These are phyloP conservation scores for Pterostichus madidus DNA, from an alignment of 2,888 invertebrate species.

Conservation along the genomic window DNA sequence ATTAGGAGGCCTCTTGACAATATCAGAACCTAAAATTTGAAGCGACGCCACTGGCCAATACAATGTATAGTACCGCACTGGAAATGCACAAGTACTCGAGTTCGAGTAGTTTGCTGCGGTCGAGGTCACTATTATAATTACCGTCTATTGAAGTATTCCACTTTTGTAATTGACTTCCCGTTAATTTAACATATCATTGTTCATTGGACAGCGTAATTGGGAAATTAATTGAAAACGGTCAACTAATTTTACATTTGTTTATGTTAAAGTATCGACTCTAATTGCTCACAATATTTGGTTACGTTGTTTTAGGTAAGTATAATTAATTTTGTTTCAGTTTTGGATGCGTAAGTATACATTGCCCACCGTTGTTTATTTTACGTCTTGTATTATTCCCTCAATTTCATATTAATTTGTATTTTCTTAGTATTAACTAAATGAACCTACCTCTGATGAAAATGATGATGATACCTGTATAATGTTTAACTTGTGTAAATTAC, in stretches of 20 bases:
- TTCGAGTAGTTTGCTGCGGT: background rate
- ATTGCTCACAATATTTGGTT: conserved; percentile 52
- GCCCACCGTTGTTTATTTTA: conserved; percentile 4
- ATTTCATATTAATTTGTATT: background rate
- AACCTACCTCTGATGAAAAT: too few relatives aligned
- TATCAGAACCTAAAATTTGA: too few relatives aligned
- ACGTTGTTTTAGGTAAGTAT: conserved; percentile 41
- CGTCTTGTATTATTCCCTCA: background rate
- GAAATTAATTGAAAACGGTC: conserved; percentile 62
- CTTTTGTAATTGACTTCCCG: conserved; percentile 62
- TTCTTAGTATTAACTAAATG: too few relatives aligned
- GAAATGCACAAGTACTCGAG: background rate
- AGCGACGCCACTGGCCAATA: background rate
- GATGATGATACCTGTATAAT: too few relatives aligned
- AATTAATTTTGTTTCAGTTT: conserved; percentile 35
- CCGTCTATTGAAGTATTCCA: conserved; percentile 57
- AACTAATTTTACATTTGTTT: conserved; percentile 64
- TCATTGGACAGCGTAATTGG: conserved; percentile 57
- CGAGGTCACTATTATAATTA: conserved; percentile 57
- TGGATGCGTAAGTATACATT: background rate
- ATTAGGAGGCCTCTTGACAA: too few relatives aligned
- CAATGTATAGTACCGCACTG: background rate
- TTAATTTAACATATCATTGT: conserved; percentile 63
- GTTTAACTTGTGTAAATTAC: too few relatives aligned
- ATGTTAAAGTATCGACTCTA: conserved; percentile 46